Percentiles rank a stretch among this genome's conserved stretches.
Conservation (phyloP, 2,113 vertebrate genomes). For the Scomber japonicus region DNA sequence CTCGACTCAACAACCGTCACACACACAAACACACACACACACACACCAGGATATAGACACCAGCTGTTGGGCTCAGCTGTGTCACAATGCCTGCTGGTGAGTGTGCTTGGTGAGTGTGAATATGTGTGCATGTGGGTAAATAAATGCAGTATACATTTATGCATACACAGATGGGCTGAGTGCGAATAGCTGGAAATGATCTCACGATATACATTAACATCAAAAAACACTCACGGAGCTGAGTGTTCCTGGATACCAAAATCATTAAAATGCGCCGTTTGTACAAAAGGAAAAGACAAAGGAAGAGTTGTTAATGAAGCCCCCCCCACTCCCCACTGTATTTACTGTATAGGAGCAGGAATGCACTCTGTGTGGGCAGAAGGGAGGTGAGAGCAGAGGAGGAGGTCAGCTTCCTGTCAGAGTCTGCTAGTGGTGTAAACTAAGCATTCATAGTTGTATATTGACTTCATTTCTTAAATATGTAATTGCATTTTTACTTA, state of each 20-base stretch:
- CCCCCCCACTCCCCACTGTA: neutral
- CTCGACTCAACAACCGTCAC: conserved; percentile 11
- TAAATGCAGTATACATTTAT: conserved; percentile 62
- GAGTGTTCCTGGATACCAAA: neutral
- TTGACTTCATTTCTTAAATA: too few relatives aligned
- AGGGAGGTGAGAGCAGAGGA: neutral
- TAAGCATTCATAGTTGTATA: too few relatives aligned
- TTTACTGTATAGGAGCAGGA: conserved; percentile 18
- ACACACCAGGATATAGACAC: conserved; percentile 59
- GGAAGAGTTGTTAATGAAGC: conserved; percentile 15
- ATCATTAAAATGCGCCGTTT: conserved; percentile 6
- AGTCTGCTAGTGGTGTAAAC: too few relatives aligned
- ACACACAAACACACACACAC: neutral
- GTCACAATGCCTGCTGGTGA: conserved; percentile 35
- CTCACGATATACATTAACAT: conserved; percentile 30
- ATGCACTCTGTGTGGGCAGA: conserved; percentile 30
- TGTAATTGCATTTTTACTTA: neutral
- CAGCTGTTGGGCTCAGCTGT: conserved; percentile 80
- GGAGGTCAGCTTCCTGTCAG: conserved; percentile 3
- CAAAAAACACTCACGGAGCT: neutral
- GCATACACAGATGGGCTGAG: conserved; percentile 61
- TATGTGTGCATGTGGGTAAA: conserved; percentile 17
- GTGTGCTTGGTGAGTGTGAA: conserved; percentile 16
- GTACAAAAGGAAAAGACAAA: conserved; percentile 1
- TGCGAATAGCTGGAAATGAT: conserved; percentile 41